Percentiles rank a stretch among this genome's conserved stretches.
Conservation (phyloP, 2,888 invertebrate genomes). For the Celastrina argiolus region DNA sequence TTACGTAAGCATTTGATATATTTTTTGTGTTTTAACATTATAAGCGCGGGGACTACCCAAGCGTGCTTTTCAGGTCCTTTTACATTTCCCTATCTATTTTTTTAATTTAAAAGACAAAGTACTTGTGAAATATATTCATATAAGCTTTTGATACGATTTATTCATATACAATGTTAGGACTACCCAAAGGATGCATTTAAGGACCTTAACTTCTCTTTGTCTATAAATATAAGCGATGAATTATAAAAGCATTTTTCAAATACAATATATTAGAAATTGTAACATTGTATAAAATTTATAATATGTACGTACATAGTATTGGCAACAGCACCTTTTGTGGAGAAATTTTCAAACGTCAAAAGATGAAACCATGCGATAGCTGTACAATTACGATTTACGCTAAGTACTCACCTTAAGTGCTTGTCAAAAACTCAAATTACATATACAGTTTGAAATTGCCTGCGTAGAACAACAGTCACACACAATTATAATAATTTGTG, state of each 20-base stretch:
- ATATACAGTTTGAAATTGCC: constrained; percentile 1
- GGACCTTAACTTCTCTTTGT: background rate
- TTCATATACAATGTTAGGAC: too few relatives aligned
- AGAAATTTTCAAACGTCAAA: background rate
- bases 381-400: background rate
- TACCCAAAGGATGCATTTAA: background rate
- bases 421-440: constrained; percentile 12
- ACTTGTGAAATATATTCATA: too few relatives aligned
- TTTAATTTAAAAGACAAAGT: too few relatives aligned
- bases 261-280: too few relatives aligned
- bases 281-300: background rate
- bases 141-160: too few relatives aligned
- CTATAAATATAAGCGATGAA: too few relatives aligned
- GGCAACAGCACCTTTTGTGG: background rate
- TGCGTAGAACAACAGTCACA: background rate
- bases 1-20: too few relatives aligned
- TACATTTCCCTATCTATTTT: too few relatives aligned
- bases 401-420: background rate
- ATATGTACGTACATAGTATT: background rate
- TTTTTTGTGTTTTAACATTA: too few relatives aligned
- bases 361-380: background rate
- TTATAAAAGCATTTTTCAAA: too few relatives aligned
- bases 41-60: too few relatives aligned
- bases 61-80: too few relatives aligned
- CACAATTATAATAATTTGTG: constrained; percentile 16